Evolutionary conservation across 2,113 vertebrate genomes (phyloP), one percentile per base, ranked within the genome.

Genomic region (Mormoops blainvillei): DNA sequence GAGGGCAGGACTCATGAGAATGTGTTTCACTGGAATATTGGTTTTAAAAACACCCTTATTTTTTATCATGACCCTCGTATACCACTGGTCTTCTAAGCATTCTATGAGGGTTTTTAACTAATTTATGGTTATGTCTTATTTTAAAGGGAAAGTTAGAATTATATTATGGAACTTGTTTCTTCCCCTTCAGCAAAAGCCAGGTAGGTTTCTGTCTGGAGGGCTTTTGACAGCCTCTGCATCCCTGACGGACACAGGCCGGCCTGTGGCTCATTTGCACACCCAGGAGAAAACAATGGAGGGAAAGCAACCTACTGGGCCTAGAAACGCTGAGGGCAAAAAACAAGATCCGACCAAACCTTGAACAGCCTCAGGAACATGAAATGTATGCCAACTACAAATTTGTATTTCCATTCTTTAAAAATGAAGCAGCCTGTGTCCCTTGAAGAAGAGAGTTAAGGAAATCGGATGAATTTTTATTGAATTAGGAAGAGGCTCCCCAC

Each of bases 381-480:
- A 67, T 94, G 87, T 61, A 83, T 87, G 19, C 61, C 87, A 38
- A 94, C 52, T 68, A 31, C 68, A 89, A 84, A 80, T 91, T 15
- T 19, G 13, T 43, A 50, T 93, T 93, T 91, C 43, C 13, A n/a
- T 80, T 31, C 43, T 89, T 92, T 94, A 88, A 93, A 95, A 97
- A 95, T 76, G 61, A 83, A 7, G 41, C 52, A 71, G 54, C 2
- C n/a, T 2, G 45, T 19, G 91, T 90, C 20, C 18, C 77, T 85
- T 90, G 70, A 96, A 92, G 54, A 97, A 87, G 36, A 89, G 87
- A 96, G 63, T 71, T 54, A 88, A 90, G 68, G 43, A 94, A 95
- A 85, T 88, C 26, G 78, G 86, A 61, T 26, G 61, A 48, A 48
- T 7, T 91, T 83, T 93, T 89, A 78, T 52, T 90, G 96, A 95